Evolutionary conservation across 2,113 vertebrate genomes (phyloP).

Genomic region (Copsychus sechellarum): DNA sequence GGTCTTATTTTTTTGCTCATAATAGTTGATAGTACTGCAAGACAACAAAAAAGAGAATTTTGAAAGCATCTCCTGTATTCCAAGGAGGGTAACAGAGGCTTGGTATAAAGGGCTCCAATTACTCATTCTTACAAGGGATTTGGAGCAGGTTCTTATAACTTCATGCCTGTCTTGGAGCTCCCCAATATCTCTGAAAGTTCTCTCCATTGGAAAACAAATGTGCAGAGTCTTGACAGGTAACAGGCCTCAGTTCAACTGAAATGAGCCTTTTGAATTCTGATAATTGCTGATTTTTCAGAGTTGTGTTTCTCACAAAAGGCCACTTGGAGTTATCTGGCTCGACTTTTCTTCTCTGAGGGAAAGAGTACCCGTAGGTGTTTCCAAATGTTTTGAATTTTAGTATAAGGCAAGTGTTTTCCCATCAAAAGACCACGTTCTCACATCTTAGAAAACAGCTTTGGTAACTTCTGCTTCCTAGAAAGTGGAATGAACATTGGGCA

Average conservation of each 20-base stretch:
- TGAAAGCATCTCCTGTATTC: not conserved
- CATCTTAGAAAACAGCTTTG: not conserved
- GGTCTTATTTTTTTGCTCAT: not conserved
- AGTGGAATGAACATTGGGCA: not conserved
- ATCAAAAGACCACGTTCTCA: not conserved
- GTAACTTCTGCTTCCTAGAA: not conserved
- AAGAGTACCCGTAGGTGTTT: not conserved
- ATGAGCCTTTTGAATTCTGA: not conserved
- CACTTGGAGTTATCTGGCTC: not conserved
- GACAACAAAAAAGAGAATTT: not conserved
- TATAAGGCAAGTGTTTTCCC: not conserved
- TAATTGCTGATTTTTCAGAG: not conserved
- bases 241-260: not conserved
- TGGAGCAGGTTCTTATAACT: not conserved
- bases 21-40: not conserved
- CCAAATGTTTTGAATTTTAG: not conserved
- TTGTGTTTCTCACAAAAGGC: not conserved
- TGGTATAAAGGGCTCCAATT: not conserved
- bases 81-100: not conserved
- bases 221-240: not conserved
- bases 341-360: not conserved
- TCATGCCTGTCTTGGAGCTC: not conserved
- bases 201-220: not conserved
- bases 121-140: not conserved
- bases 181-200: not conserved